Evolutionary conservation across 1,140 invertebrate genomes (phyloP).

Genomic region (Brachionus asplanchnoidis): DNA sequence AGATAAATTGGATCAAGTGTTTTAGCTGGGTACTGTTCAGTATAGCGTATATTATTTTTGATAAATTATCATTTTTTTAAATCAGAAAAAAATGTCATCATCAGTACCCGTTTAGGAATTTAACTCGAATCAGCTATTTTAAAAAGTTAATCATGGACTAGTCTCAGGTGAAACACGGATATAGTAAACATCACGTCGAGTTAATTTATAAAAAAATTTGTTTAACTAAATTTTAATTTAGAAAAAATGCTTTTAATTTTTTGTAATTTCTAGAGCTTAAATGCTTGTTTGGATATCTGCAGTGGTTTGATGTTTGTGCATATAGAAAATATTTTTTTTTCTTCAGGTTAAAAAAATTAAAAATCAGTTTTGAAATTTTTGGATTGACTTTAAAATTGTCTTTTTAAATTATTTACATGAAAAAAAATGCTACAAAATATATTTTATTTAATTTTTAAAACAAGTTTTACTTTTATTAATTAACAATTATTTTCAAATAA

Average conservation of each 20-base stretch:
- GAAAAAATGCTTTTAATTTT: neutral
- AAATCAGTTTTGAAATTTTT: no score
- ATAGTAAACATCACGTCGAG: conserved; percentile 17
- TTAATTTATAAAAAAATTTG: neutral
- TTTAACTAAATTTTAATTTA: no score
- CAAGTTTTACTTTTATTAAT: no score
- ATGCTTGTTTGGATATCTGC: neutral
- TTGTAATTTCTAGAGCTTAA: neutral
- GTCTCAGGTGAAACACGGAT: conserved; percentile 34
- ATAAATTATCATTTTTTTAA: neutral
- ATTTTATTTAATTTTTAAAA: no score
- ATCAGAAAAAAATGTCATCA: conserved; percentile 14
- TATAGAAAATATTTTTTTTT: no score
- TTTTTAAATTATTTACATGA: no score
- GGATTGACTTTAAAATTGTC: no score
- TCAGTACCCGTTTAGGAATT: neutral
- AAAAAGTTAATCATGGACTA: neutral
- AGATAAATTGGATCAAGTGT: neutral
- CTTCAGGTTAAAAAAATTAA: no score
- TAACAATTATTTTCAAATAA: no score
- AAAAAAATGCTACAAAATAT: no score
- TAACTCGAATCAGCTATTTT: neutral
- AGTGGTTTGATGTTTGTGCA: no score
- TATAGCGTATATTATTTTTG: conserved; percentile 17
- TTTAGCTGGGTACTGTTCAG: neutral